Evolutionary conservation across 2,113 vertebrate species (phyloP), one percentile per base, ranked within the genome.

Genomic region (Mandrillus leucophaeus): DNA sequence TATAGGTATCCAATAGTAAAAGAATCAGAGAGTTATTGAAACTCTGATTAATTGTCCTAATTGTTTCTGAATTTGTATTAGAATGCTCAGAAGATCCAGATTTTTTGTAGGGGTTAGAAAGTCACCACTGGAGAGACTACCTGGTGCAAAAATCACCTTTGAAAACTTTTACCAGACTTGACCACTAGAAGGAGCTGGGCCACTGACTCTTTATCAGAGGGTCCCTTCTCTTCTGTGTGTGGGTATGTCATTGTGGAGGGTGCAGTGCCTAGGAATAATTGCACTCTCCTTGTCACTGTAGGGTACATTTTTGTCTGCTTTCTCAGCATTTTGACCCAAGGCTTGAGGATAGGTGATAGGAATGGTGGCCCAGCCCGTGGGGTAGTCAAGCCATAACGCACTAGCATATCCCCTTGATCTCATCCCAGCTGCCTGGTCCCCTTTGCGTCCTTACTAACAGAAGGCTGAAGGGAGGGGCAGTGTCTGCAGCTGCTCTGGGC

Each of bases 141-240:
- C 25, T 81, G 66, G 38, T 40, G 0, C 55, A 97, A 82, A 95
- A 96, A 75, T 90, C 64, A 86, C 83, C 48, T 89, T 32, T n/a
- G 17, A 95, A 95, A 93, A 43, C 40, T 78, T 92, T 97, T 96
- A 91, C 96, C 82, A 95, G 82, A 75, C 75, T 72, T 96, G 76
- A 96, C 96, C 96, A 40, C 93, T 97, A 97, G 97, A 94, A 97
- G 96, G 96, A 95, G 96, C 95, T 90, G 92, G 80, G 70, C 92
- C 64, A 96, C 93, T 68, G n/a, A 75, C 61, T 59, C 32, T n/a
- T 27, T 43, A 43, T 91, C 13, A 50, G 11, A 92, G 55, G 52
- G 73, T 48, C 61, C 27, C 78, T 91, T 81, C 35, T 84, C 76
- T 84, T 80, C 38, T 13, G 2, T 10, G 76, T 30, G 35, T n/a